Conservation (phyloP, 2,888 invertebrate species). For the Beris morrisii region DNA sequence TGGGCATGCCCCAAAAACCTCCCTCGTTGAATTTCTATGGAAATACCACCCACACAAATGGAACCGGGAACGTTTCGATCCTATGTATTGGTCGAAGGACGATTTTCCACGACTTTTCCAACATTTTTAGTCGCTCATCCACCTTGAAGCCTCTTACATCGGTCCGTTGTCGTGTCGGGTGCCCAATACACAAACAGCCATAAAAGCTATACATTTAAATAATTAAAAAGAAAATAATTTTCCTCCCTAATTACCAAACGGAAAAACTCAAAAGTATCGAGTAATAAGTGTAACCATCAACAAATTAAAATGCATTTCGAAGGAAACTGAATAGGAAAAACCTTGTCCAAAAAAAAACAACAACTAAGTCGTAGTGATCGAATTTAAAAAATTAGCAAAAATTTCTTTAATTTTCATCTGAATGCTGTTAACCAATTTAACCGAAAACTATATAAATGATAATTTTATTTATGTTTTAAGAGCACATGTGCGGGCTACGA, state of each 20-base stretch:
- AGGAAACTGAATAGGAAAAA: too few relatives aligned
- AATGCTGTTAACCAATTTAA: constrained; percentile 29
- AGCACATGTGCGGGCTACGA: constrained; percentile 92
- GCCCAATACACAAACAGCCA: constrained; percentile 16
- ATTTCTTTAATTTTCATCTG: constrained; percentile 18
- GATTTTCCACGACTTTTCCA: constrained; percentile 31
- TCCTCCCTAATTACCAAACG: too few relatives aligned
- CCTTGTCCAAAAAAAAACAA: too few relatives aligned
- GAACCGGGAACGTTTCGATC: neutral
- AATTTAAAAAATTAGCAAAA: too few relatives aligned
- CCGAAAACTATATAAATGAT: constrained; percentile 24
- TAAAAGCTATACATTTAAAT: neutral
- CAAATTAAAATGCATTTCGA: too few relatives aligned
- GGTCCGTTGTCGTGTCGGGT: constrained; percentile 5
- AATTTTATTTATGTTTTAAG: constrained; percentile 33
- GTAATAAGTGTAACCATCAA: too few relatives aligned
- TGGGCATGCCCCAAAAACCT: constrained; percentile 7
- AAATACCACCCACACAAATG: neutral
- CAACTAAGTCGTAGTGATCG: too few relatives aligned
- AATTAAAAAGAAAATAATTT: neutral
- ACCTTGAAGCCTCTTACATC: constrained; percentile 33
- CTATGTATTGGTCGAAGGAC: constrained; percentile 24
- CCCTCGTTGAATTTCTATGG: constrained; percentile 3
- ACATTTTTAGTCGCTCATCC: constrained; percentile 36
- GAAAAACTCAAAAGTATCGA: neutral